Evolutionary conservation across 2,113 vertebrate genomes (phyloP).

Genomic region (Aegypius monachus): DNA sequence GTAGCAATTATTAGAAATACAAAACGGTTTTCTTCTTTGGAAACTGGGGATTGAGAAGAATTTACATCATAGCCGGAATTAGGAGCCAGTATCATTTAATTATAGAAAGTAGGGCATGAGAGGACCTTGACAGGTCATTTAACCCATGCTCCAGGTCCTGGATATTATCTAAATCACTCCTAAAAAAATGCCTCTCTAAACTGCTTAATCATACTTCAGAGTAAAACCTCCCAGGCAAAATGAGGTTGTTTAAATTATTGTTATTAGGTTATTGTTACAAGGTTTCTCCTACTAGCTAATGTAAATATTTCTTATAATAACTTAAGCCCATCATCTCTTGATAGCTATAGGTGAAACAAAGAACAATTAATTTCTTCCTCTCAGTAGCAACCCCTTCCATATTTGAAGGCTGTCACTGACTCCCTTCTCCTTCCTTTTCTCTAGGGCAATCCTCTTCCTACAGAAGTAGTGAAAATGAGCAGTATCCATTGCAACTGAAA

Average conservation of each 20-base stretch:
- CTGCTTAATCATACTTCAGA: background rate
- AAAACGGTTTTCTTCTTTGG: background rate
- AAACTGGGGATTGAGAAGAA: background rate
- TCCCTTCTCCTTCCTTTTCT: background rate
- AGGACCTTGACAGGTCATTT: background rate
- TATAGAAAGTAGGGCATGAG: background rate
- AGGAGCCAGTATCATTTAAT: background rate
- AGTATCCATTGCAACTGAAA: background rate
- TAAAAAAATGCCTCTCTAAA: background rate
- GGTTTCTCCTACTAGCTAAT: background rate
- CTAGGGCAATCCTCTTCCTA: background rate
- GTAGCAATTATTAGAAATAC: background rate
- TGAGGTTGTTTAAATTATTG: background rate
- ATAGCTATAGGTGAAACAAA: background rate
- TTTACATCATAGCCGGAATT: background rate
- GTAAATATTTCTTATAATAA: background rate
- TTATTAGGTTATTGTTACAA: background rate
- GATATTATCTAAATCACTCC: background rate
- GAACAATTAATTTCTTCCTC: background rate
- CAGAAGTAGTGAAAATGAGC: background rate
- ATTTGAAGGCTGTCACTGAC: background rate
- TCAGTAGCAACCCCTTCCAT: background rate
- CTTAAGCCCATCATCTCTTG: background rate
- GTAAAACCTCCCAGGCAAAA: background rate
- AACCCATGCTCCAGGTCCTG: background rate